Evolutionary conservation across 2,888 invertebrate species (phyloP).

Genomic region (Clitarchus hookeri): DNA sequence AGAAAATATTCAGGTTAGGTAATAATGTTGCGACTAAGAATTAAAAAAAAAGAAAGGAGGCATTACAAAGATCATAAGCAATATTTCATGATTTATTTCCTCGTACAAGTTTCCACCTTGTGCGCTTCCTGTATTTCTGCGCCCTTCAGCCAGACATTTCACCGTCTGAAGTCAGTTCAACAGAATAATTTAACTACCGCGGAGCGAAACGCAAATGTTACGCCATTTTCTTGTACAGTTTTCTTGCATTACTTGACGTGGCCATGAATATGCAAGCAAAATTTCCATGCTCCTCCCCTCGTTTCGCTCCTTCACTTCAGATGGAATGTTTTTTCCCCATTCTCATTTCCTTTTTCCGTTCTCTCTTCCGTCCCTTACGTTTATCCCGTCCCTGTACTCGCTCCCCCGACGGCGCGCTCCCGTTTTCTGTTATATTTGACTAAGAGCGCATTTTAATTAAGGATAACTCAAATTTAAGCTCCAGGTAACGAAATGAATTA

Average conservation of each 20-base stretch:
- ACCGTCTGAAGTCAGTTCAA: neutral
- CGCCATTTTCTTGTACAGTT: neutral
- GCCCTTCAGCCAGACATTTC: neutral
- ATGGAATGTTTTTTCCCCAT: neutral
- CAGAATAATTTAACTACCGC: neutral
- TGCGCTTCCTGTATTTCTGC: neutral
- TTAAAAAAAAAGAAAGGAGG: too few species aligned
- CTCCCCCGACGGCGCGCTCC: neutral
- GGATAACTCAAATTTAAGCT: slow-evolving; percentile 14
- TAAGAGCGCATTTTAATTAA: slow-evolving; percentile 7
- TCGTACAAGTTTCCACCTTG: neutral
- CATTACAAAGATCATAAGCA: neutral
- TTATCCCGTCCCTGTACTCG: neutral
- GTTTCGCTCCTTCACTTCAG: neutral
- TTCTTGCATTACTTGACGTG: slow-evolving; percentile 9
- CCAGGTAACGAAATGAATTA: slow-evolving; percentile 14
- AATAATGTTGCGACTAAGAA: too few species aligned
- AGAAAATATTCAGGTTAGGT: too few species aligned
- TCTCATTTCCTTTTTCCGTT: neutral
- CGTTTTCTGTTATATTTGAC: slow-evolving; percentile 9
- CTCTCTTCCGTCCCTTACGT: neutral
- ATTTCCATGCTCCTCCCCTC: neutral
- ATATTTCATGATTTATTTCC: neutral
- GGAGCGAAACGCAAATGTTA: neutral
- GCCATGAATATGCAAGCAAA: slow-evolving; percentile 4